A percentile compares a stretch with the other conserved stretches of the same genome.
Evolutionary conservation across 64 coral and sea anemone genomes (phyloP).

Genomic region (Montipora capricornis): DNA sequence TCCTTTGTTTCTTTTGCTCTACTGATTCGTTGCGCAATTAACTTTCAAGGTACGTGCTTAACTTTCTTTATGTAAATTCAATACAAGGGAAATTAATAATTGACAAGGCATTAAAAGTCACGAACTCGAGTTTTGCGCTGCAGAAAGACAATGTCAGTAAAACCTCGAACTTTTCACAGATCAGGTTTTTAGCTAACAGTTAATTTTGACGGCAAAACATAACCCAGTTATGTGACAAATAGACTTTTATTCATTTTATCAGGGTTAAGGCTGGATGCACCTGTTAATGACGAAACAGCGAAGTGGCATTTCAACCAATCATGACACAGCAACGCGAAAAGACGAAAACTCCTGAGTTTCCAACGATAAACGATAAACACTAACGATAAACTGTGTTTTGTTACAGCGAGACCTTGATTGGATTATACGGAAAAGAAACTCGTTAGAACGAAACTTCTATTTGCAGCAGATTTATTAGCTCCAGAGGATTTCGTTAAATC

Average conservation of each 20-base stretch:
- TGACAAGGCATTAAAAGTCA: slow-evolving; percentile 23
- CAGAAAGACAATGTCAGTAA: too few species aligned
- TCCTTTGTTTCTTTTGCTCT: slow-evolving; percentile 40
- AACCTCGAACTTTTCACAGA: background rate
- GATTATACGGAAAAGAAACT: too few species aligned
- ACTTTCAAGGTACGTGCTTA: background rate
- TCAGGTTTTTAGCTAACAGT: background rate
- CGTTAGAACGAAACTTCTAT: too few species aligned
- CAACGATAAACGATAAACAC: too few species aligned
- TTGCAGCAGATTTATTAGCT: too few species aligned
- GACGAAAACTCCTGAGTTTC: too few species aligned
- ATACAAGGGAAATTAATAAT: slow-evolving; percentile 20
- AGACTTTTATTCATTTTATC: background rate
- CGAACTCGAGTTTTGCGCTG: background rate
- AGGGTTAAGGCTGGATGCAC: background rate
- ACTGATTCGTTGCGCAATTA: slow-evolving; percentile 10
- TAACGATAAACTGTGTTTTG: too few species aligned
- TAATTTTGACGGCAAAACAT: background rate
- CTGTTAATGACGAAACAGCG: slow-evolving; percentile 4
- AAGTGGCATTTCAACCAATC: slow-evolving; percentile 7
- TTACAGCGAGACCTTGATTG: too few species aligned
- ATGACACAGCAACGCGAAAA: background rate
- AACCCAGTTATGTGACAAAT: background rate
- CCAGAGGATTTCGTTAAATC: too few species aligned
- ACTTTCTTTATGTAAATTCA: slow-evolving; percentile 20